Evolutionary conservation across 2,888 invertebrate species (phyloP), one percentile per base, ranked within the genome.

Genomic region (Kryphioiulus occultus): DNA sequence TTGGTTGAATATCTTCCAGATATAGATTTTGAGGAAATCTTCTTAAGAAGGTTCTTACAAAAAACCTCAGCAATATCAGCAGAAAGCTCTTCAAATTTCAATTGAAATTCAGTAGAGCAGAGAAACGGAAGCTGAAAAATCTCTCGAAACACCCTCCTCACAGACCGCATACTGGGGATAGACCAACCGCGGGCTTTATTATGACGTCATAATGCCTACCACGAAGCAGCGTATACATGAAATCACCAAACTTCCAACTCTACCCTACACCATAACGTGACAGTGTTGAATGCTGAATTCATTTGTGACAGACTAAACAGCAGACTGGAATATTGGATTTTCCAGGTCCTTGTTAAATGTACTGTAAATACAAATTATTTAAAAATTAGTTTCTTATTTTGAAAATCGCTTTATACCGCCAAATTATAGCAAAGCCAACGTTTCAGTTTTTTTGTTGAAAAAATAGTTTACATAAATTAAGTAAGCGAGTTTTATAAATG

Each of bases 21-120:
- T 85, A 85, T 44, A 44, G 39, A 85, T 44, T 85, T 44, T 30
- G 39, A 35, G 32, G 32, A 44, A 85, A 44, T 85, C 85, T 44
- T 85, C 44, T 85, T 85, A 85, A 44, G 42, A 35, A 83, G 32
- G 83, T 35, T 32, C 83, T 83, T 39, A 83, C 83, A 83, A 83
- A 82, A 83, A 83, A 83, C 32, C 83, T 83, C 83, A 30, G 39
- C 39, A 83, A 83, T 39, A 83, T 83, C 39, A 32, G 35, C 39
- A 83, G 32, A 83, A 32, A 86, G 59, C 86, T 86, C 86, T 86
- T 86, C 86, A 86, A 86, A 59, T 53, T 86, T 30, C 86, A 86
- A 86, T 86, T 86, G 86, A 86, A 86, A 86, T 47, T 86, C 86
- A 86, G 47, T 86, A 30, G 59, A 86, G 86, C 86, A 86, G 44